Evolutionary conservation across 2,797 vertebrate species (phyloP), one percentile per base, ranked within the genome.

Genomic region (Sebastes taczanowskii): DNA sequence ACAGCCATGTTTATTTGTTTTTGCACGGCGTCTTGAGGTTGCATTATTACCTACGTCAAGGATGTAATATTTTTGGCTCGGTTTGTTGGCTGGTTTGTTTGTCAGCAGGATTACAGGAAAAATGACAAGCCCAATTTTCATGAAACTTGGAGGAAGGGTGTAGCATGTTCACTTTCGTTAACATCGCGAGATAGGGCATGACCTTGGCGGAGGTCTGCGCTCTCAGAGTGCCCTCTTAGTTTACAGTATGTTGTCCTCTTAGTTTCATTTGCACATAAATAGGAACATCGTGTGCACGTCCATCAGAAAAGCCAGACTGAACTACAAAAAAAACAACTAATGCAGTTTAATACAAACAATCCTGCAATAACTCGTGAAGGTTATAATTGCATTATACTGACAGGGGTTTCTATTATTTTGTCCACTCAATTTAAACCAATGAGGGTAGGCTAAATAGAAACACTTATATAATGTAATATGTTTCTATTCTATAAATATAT

Each of bases 231-330:
- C 4, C 25, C 25, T 58, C 8, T 14, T 27, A 58, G 56, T 56
- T 81, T 56, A 63, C n/a, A 35, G 61, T 14, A 63, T 52, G 38
- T 5, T 27, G 18, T 34, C 13, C 9, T 4, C 35, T 70, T 56
- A 29, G 22, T 80, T 77, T 53, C 10, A 77, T 62, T 69, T 66
- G 25, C 25, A 73, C 56, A 59, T 13, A 42, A 73, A 69, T 13
- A 46, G 20, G 68, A 66, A 66, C n/a, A n/a, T 20, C 16, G 20
- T 9, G 58, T 30, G n/a, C 4, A 35, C 20, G 22, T 52, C 25
- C 10, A 29, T 29, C 68, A 71, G 68, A 32, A 62, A 30, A 73
- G 10, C 20, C 60, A 74, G 23, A 38, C 5, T 14, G 8, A 71
- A n/a, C 4, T 29, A 32, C 6, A 13, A 52, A 56, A 56, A 23